Conservation (phyloP, 2,113 vertebrate species). For the Podocnemis expansa region DNA sequence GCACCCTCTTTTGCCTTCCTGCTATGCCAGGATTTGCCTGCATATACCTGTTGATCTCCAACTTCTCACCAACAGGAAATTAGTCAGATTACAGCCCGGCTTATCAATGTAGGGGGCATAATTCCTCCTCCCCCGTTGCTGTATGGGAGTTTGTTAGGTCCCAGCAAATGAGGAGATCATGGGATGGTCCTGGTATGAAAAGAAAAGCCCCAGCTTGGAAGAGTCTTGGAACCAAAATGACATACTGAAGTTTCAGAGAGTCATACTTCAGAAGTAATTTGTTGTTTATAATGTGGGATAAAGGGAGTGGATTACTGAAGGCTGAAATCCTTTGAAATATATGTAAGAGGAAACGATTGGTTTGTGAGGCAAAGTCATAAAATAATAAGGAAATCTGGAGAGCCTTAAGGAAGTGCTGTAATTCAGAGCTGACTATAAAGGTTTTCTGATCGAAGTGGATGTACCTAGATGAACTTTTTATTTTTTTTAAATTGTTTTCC, state of each 20-base stretch:
- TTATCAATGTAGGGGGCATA: background rate
- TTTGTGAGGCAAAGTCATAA: background rate
- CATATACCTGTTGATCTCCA: background rate
- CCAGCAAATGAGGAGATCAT: background rate
- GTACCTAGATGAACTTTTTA: background rate
- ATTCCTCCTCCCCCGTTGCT: background rate
- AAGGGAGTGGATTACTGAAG: background rate
- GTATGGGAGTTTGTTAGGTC: background rate
- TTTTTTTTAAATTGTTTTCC: background rate
- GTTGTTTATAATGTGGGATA: background rate
- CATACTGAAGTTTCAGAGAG: background rate
- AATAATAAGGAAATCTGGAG: background rate
- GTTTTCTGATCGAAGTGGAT: background rate
- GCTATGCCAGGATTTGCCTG: slow-evolving; percentile 38
- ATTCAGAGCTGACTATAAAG: background rate
- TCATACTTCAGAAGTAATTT: background rate
- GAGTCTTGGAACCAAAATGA: background rate
- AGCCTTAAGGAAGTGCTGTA: background rate
- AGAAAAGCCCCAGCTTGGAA: background rate
- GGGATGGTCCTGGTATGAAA: background rate
- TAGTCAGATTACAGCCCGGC: background rate
- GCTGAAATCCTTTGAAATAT: background rate
- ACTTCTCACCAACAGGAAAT: background rate
- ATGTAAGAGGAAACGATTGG: background rate
- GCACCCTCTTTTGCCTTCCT: slow-evolving; percentile 43